phyloP scores from a whole-genome alignment of 1,140 invertebrate species.

The Globodera ellingtonae region DNA sequence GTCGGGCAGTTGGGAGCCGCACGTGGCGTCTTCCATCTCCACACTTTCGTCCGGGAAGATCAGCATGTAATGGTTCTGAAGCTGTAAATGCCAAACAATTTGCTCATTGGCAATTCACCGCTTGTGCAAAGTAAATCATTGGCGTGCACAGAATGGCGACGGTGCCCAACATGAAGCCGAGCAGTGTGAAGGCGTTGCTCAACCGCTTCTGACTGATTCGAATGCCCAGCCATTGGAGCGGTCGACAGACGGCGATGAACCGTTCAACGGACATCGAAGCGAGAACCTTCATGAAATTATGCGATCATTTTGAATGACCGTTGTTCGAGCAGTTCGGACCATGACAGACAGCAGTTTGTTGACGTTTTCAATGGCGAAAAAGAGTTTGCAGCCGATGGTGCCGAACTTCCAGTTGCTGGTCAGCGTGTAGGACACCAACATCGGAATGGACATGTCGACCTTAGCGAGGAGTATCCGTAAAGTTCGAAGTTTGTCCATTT shows the following conservation, averaged over 20 bases:
- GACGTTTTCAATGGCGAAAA: conserved; percentile 54
- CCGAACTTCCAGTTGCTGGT: conserved; percentile 22
- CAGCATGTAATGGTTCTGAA: conserved; percentile 29
- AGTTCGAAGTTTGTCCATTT: conserved; percentile 17
- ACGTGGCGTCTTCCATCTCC: conserved; percentile 28
- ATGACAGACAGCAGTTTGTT: conserved; percentile 51
- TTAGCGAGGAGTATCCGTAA: conserved; percentile 27
- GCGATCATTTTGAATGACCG: not conserved
- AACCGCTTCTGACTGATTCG: conserved; percentile 33
- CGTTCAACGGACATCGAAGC: conserved; percentile 49
- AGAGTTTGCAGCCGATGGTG: conserved; percentile 34
- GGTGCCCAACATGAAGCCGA: conserved; percentile 36
- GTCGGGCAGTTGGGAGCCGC: conserved; percentile 46
- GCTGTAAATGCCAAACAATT: not conserved
- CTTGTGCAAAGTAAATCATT: conserved; percentile 53
- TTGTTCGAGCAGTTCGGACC: not conserved
- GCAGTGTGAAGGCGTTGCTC: conserved; percentile 37
- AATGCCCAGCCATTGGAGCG: conserved; percentile 39
- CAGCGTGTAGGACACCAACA: conserved; percentile 29
- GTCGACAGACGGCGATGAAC: conserved; percentile 48
- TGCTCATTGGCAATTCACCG: not conserved
- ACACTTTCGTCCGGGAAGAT: conserved; percentile 20
- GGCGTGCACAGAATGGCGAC: conserved; percentile 45
- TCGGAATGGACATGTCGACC: conserved; percentile 42
- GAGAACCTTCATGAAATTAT: conserved; percentile 6